Base-by-base conservation (phyloP, 2,888 invertebrate genomes). In the Synanthedon vespiformis region DNA sequence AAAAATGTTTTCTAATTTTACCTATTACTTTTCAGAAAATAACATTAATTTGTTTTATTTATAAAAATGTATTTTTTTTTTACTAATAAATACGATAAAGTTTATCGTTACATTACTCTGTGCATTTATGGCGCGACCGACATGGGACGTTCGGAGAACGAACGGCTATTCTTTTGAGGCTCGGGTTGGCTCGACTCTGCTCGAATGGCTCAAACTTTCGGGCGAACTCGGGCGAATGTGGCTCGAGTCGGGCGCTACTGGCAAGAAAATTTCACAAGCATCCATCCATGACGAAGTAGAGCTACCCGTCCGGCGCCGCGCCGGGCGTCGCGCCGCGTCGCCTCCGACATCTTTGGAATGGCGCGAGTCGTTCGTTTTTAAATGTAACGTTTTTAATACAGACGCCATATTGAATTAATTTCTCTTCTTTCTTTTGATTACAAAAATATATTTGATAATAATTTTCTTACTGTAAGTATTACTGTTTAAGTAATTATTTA, bases 191-290 rank as follows among this genome's bases (percentile, higher is more conserved):
- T 57, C 58, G 59, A 59, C 55, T 59, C 56, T 55, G 53, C 40
- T 50, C 49, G 52, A 51, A 52, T 56, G 53, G 51, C 52, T 55
- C 57, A 59, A 58, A 62, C 62, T 59, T 58, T 54, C 51, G 57
- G 58, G 61, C 56, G 57, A 56, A 60, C 54, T 61, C 54, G 56
- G 56, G 55, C 52, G 40, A 55, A 57, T 52, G 52, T 40, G 51
- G 51, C 22, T 57, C 50, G 55, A 55, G 58, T 55, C 51, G 51
- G 51, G 55, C 40, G 44, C 40, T 56, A 58, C 58, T n/a, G 65
- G 67, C 67, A 68, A 67, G 65, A 66, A 68, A 73, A 72, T 74
- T 72, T 74, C 72, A 64, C 71, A 72, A 68, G 69, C 76, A 70
- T 63, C 76, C 70, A 69, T 64, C 70, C 77, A 65, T 77, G 72